phyloP scores from a whole-genome alignment of 2,888 invertebrate genomes.

The Agrochola macilenta region DNA sequence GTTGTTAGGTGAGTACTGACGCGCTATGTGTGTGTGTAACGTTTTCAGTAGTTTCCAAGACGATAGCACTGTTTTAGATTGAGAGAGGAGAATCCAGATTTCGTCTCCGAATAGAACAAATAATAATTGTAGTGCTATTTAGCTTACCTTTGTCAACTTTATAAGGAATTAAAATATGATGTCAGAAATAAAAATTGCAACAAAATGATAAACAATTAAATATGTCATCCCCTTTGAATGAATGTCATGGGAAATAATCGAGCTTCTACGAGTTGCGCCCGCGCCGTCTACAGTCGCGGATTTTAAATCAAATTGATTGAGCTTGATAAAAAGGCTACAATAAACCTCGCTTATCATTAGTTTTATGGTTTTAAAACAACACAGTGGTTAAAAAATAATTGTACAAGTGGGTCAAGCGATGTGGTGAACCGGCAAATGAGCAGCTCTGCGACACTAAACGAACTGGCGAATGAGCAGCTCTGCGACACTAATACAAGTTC shows the following conservation, averaged over 20 bases:
- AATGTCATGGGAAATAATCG: slow-evolving; percentile 38
- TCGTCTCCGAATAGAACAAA: neutral
- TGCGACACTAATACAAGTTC: slow-evolving; percentile 37
- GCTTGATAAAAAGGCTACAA: slow-evolving; percentile 56
- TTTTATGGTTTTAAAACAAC: slow-evolving; percentile 56
- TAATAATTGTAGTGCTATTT: neutral
- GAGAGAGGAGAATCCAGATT: neutral
- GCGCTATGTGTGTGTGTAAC: slow-evolving; percentile 58
- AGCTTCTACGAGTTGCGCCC: slow-evolving; percentile 10
- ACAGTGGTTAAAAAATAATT: slow-evolving; percentile 59
- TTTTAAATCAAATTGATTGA: slow-evolving; percentile 64
- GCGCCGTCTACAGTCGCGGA: slow-evolving; percentile 31
- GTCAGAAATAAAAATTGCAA: neutral
- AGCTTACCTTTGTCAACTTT: neutral
- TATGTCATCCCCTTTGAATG: slow-evolving; percentile 5
- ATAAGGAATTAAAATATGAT: neutral
- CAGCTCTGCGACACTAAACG: slow-evolving; percentile 25
- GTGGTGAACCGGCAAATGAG: slow-evolving; percentile 25
- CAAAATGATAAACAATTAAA: slow-evolving; percentile 17
- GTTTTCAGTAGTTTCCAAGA: slow-evolving; percentile 32
- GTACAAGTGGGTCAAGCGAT: slow-evolving; percentile 60
- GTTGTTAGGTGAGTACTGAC: slow-evolving; percentile 64
- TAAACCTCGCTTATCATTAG: slow-evolving; percentile 59
- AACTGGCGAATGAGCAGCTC: slow-evolving; percentile 18
- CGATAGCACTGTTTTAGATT: slow-evolving; percentile 2